Percentiles rank a stretch among this genome's conserved stretches.
These are phyloP conservation scores for Griposia aprilina DNA, from an alignment of 2,888 invertebrate species.

Conservation along the genomic window DNA sequence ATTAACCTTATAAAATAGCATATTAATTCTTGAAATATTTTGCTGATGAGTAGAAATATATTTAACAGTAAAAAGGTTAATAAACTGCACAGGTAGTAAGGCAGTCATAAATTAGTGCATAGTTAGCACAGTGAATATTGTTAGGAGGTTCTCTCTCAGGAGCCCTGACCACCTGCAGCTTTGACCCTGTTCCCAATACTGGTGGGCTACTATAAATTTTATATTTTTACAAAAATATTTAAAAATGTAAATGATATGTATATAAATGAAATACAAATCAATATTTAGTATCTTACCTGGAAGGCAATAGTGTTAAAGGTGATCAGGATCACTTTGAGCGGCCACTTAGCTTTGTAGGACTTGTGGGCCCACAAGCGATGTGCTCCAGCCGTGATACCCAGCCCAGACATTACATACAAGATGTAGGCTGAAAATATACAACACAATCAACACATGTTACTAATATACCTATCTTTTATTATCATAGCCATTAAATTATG, in stretches of 20 bases:
- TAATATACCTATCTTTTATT: not conserved
- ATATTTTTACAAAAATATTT: too few relatives aligned
- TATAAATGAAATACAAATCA: not conserved
- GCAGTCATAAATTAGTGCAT: not conserved
- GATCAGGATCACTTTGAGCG: slow-evolving; percentile 94
- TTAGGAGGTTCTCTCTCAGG: not conserved
- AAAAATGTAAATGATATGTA: too few relatives aligned
- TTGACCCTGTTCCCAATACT: not conserved
- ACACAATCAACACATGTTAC: slow-evolving; percentile 2
- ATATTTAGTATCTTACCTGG: slow-evolving; percentile 91
- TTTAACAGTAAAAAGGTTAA: not conserved
- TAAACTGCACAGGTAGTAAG: not conserved
- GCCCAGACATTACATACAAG: slow-evolving; percentile 94
- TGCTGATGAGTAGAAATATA: not conserved
- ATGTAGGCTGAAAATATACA: slow-evolving; percentile 90
- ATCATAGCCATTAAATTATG: not conserved
- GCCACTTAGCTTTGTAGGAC: slow-evolving; percentile 98
- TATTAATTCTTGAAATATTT: not conserved
- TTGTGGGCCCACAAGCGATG: slow-evolving; percentile 99
- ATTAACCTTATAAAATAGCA: not conserved
- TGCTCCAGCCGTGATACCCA: slow-evolving; percentile 99
- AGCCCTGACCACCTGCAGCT: not conserved
- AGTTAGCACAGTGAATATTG: fast-evolving
- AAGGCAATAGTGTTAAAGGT: slow-evolving; percentile 97
- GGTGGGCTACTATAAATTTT: not conserved